phyloP scores from a whole-genome alignment of 2,888 invertebrate genomes.

The Tribolium freemani region DNA sequence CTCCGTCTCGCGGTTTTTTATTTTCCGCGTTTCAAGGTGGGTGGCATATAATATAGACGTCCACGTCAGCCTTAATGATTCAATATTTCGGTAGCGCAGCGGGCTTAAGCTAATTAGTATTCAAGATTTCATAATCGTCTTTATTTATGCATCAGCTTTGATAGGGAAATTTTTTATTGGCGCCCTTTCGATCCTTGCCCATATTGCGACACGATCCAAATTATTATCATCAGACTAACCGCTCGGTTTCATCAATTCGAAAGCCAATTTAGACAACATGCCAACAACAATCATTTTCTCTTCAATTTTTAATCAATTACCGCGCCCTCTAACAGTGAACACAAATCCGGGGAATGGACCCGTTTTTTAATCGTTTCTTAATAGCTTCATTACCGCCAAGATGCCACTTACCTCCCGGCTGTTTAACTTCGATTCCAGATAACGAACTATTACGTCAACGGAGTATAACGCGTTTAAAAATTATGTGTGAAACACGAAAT shows the following conservation, averaged over 20 bases:
- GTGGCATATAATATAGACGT: slow-evolving; percentile 61
- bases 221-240: slow-evolving; percentile 23
- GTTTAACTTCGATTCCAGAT: slow-evolving; percentile 21
- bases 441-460: slow-evolving; percentile 1
- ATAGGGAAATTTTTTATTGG: slow-evolving; percentile 4
- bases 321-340: neutral
- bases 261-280: neutral
- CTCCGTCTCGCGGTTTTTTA: slow-evolving; percentile 41
- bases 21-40: slow-evolving; percentile 53
- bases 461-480: neutral
- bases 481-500: slow-evolving; percentile 21
- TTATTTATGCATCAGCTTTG: slow-evolving; percentile 31
- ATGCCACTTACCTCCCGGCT: slow-evolving; percentile 15
- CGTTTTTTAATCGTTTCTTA: slow-evolving; percentile 4
- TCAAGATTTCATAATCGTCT: slow-evolving; percentile 41
- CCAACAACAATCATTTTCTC: slow-evolving; percentile 5
- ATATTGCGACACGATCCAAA: slow-evolving; percentile 19
- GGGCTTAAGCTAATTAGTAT: slow-evolving; percentile 50
- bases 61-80: slow-evolving; percentile 58
- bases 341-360: neutral
- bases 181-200: slow-evolving; percentile 5
- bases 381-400: neutral
- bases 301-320: slow-evolving; percentile 10
- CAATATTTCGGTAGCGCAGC: slow-evolving; percentile 59
- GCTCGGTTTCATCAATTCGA: slow-evolving; percentile 17